Base-by-base conservation (phyloP, 1,140 invertebrate species). In the Aphis gossypii region DNA sequence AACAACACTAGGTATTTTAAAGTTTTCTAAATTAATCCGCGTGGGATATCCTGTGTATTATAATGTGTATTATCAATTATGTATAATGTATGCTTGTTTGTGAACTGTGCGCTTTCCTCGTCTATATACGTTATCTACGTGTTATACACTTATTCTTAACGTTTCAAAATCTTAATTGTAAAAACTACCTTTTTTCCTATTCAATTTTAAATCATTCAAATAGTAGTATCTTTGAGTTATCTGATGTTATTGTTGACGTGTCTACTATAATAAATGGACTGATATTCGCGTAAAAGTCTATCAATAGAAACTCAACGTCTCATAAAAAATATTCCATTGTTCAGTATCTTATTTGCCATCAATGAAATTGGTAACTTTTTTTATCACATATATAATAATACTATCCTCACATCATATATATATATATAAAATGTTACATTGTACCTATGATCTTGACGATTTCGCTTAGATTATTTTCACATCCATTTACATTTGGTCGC, bases 241-340 rank as follows among this genome's bases (percentile, higher is more conserved):
- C 48, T 54, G n/a, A 54, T 89, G n/a, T 48, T 35, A 38, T 90
- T 90, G 51, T 90, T 90, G 88, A 60, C 54, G 54, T 90, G 60
- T 76, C 60, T 76, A 76, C 41, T 60, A 90, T 44, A 90, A 68
- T 68, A 68, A 44, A 68, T 68, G 35, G 25, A 44, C 44, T 25
- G 51, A 51, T 60, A 60, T 48, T 60, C 11, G 1, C 88, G 46
- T 51, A 88, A 38, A 83, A 30, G 23, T 30, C 35, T 68, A 44
- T 68, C 25, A 48, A 76, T 21, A 76, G 30, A 1, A 20, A 38
- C 51, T 4, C 11, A 41, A 41, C 38, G 30, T 11, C 68, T 44
- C 6, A 9, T 20, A n/a, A 68, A 90, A 68, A 44, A 90, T 14
- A 48, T 44, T 90, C 38, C 54, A 60, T 90, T 90, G 89, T 90